Evolutionary conservation across 2,888 invertebrate species (phyloP).

Genomic region (Amphimallon solstitiale): DNA sequence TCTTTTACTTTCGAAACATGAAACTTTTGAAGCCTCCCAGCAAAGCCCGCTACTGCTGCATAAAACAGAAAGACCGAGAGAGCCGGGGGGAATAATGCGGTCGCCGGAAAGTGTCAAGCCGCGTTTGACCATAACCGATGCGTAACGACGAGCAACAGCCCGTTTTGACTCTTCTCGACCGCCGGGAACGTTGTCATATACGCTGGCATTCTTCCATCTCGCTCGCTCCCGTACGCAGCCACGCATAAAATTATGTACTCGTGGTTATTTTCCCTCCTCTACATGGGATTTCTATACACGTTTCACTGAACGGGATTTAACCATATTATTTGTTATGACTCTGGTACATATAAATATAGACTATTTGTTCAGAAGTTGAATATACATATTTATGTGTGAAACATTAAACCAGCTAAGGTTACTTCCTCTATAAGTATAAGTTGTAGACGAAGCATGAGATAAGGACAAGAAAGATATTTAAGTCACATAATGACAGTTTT

Average conservation of each 20-base stretch:
- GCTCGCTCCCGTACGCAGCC: constrained; percentile 26
- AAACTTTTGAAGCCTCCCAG: neutral
- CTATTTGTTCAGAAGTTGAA: constrained; percentile 6
- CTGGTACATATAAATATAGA: constrained; percentile 21
- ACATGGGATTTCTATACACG: constrained; percentile 25
- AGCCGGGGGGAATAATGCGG: constrained; percentile 17
- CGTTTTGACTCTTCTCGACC: constrained; percentile 25
- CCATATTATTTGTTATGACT: constrained; percentile 31
- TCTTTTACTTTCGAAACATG: no score
- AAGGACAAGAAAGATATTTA: no score
- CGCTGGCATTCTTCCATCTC: constrained; percentile 32
- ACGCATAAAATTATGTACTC: constrained; percentile 32
- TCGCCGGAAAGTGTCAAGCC: constrained; percentile 42
- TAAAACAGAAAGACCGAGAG: constrained; percentile 4
- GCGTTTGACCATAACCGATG: constrained; percentile 44
- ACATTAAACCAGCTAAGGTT: no score
- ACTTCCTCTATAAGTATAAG: no score
- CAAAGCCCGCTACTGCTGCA: neutral
- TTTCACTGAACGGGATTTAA: constrained; percentile 23
- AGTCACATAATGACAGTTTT: no score
- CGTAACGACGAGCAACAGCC: constrained; percentile 41
- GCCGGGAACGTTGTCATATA: constrained; percentile 35
- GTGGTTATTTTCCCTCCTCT: constrained; percentile 12
- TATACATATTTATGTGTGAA: neutral
- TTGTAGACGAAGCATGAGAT: no score